Conservation (phyloP, 2,113 vertebrate species). For the Vulpes lagopus region DNA sequence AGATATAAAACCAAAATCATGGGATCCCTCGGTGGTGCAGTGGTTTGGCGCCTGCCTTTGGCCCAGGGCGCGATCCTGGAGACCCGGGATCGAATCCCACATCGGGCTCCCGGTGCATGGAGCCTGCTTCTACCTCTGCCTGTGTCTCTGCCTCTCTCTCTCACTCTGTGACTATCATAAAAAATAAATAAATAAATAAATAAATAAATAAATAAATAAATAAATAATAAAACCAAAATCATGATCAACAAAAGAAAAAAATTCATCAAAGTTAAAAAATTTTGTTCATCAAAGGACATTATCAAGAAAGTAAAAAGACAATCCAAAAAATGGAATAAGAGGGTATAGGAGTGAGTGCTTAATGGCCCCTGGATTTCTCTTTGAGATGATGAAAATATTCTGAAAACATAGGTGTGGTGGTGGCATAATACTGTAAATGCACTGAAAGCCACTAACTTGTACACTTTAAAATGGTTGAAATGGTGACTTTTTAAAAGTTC, state of each 20-base stretch:
- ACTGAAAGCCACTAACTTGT: not conserved
- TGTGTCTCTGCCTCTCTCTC: no score
- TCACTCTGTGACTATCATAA: no score
- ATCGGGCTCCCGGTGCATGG: no score
- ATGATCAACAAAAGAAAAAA: not conserved
- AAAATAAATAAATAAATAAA: no score
- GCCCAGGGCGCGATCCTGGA: no score
- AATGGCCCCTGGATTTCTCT: not conserved
- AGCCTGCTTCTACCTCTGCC: no score
- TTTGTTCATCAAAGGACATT: not conserved
- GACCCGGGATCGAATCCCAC: no score
- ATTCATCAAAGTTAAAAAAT: not conserved
- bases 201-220: no score
- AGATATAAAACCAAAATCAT: conserved; percentile 1
- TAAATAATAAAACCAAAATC: conserved; percentile 6
- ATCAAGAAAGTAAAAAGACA: not conserved
- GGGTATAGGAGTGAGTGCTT: not conserved
- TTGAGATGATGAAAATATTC: not conserved
- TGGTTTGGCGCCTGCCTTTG: no score
- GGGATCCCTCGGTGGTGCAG: no score
- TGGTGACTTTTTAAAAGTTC: not conserved
- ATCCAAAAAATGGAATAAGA: not conserved
- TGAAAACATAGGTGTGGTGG: not conserved
- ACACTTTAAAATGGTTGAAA: not conserved
- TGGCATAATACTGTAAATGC: not conserved